These are phyloP conservation scores for Chiloscyllium plagiosum DNA, from an alignment of 2,113 vertebrate species.

Conservation along the genomic window DNA sequence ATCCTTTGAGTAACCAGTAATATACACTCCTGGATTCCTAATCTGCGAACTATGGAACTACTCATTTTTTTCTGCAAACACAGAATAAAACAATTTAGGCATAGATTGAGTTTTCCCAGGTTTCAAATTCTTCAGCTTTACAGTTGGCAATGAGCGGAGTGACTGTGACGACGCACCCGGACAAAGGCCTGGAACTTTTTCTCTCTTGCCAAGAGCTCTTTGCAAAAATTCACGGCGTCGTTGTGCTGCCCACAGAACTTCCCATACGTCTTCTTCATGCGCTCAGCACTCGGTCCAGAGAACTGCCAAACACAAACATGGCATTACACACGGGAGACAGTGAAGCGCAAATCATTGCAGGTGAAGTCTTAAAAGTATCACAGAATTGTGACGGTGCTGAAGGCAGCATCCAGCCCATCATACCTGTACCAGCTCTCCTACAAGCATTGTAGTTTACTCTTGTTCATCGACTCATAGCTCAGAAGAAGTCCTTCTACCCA, in stretches of 20 bases:
- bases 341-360: background rate
- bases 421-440: too few relatives aligned
- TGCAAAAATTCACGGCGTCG: slow-evolving; percentile 87
- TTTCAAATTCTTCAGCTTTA: background rate
- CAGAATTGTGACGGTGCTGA: too few relatives aligned
- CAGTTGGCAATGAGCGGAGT: background rate
- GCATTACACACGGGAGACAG: background rate
- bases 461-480: too few relatives aligned
- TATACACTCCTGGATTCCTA: slow-evolving; percentile 92
- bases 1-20: slow-evolving; percentile 92
- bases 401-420: too few relatives aligned
- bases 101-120: background rate
- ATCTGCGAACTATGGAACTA: slow-evolving; percentile 77
- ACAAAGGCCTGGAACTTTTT: slow-evolving; percentile 91
- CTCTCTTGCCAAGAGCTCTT: slow-evolving; percentile 82
- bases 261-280: slow-evolving; percentile 82
- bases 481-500: too few relatives aligned
- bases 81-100: background rate
- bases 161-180: slow-evolving; percentile 59
- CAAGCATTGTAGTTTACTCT: too few relatives aligned
- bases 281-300: slow-evolving; percentile 75
- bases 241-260: slow-evolving; percentile 92
- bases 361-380: background rate
- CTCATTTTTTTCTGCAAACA: slow-evolving; percentile 88
- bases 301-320: slow-evolving; percentile 60